Conservation (phyloP, 2,113 vertebrate genomes). For the Serinus canaria region DNA sequence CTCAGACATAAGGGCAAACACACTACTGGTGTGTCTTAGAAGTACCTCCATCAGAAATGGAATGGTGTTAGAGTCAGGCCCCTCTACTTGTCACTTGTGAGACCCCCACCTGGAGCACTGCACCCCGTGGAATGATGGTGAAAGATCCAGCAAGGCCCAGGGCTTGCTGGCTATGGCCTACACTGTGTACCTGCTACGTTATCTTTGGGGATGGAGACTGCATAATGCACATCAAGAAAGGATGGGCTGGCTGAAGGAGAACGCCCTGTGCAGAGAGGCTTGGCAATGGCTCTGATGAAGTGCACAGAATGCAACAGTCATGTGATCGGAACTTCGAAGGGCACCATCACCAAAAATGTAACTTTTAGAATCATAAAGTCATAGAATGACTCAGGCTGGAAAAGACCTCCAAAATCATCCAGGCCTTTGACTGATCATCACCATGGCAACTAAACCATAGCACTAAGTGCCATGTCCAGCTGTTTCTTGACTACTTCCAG, state of each 20-base stretch:
- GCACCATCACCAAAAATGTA: neutral
- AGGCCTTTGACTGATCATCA: neutral
- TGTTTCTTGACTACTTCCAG: neutral
- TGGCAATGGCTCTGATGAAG: neutral
- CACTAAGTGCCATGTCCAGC: neutral
- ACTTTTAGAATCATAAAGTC: neutral
- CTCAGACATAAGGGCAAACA: neutral
- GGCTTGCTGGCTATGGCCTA: neutral
- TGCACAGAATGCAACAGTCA: neutral
- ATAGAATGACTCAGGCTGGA: neutral
- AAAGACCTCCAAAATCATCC: neutral
- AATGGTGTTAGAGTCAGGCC: neutral
- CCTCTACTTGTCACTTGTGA: neutral
- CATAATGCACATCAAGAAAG: accelerated
- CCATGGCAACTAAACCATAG: neutral
- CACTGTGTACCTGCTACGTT: accelerated
- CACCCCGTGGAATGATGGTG: neutral
- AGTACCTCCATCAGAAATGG: neutral
- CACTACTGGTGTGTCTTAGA: neutral
- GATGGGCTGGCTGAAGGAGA: neutral
- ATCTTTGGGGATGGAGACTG: neutral
- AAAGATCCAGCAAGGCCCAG: neutral
- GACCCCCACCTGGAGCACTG: neutral
- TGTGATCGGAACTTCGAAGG: neutral
- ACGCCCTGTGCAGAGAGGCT: neutral